These are phyloP conservation scores for Dreissena rostriformis DNA, from an alignment of 1,140 invertebrate species.

Conservation along the genomic window DNA sequence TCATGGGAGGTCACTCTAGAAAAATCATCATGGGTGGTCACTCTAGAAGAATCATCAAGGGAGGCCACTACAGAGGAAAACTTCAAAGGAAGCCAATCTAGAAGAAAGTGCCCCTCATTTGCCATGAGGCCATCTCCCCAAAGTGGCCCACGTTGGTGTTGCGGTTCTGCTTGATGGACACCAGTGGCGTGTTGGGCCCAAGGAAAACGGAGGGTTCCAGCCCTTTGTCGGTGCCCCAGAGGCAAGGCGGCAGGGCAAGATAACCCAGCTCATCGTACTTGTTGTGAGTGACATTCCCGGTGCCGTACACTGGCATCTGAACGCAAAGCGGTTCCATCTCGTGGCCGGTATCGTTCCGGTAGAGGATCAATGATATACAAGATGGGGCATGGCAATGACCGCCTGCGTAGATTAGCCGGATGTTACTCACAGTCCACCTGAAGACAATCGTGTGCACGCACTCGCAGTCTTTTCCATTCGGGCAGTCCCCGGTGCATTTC, in stretches of 20 bases:
- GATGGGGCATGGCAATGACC: conserved; percentile 60
- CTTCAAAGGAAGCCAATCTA: not conserved
- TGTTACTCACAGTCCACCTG: conserved; percentile 54
- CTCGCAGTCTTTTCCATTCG: conserved; percentile 54
- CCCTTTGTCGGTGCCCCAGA: conserved; percentile 58
- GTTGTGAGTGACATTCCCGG: conserved; percentile 52
- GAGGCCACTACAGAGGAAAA: too few relatives aligned
- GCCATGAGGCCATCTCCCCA: conserved; percentile 59
- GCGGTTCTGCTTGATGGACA: conserved; percentile 50
- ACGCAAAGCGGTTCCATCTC: conserved; percentile 56
- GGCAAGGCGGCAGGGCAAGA: conserved; percentile 55
- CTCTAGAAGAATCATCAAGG: too few relatives aligned
- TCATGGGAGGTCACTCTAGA: too few relatives aligned
- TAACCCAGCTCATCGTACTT: conserved; percentile 58
- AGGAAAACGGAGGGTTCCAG: conserved; percentile 51
- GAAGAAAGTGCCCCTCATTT: conserved; percentile 55
- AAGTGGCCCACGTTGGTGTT: conserved; percentile 54
- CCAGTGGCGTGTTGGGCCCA: conserved; percentile 54
- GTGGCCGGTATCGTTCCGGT: conserved; percentile 59
- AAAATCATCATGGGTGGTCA: too few relatives aligned
- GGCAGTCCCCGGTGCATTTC: conserved; percentile 56
- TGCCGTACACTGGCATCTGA: conserved; percentile 52
- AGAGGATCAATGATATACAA: conserved; percentile 56
- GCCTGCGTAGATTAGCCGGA: conserved; percentile 57
- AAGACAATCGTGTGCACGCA: conserved; percentile 53